Percentiles rank a stretch among this genome's conserved stretches.
These are phyloP conservation scores for Falco cherrug DNA, from an alignment of 2,797 vertebrate genomes.

Conservation along the genomic window DNA sequence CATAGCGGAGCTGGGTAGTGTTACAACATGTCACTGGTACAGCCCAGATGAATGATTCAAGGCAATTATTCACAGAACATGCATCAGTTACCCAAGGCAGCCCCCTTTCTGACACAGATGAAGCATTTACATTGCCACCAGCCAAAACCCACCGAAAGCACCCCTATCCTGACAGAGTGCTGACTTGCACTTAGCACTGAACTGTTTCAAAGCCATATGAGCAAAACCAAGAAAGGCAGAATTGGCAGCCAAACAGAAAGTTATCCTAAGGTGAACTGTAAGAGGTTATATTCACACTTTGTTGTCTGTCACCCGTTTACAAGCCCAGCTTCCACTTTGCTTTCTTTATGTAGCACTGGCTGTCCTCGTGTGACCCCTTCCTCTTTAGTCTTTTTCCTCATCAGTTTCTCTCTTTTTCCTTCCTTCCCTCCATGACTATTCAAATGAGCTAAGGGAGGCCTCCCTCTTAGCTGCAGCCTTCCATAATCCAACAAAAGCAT, in stretches of 20 bases:
- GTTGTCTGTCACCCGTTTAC: neutral
- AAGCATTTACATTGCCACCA: neutral
- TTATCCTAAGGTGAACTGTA: neutral
- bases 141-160: neutral
- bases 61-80: fast-evolving
- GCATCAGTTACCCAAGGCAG: neutral
- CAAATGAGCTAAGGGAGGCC: neutral
- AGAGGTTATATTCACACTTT: neutral
- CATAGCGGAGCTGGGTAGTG: fast-evolving
- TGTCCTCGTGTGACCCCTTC: neutral
- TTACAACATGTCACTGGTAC: neutral
- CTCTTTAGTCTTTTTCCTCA: neutral
- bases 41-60: neutral
- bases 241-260: neutral
- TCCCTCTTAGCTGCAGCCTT: neutral
- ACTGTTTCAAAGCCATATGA: neutral
- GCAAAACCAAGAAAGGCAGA: neutral
- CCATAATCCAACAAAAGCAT: neutral
- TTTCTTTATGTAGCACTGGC: neutral
- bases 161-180: neutral
- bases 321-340: neutral
- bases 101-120: neutral
- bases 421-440: neutral
- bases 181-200: neutral
- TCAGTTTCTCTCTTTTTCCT: neutral